Evolutionary conservation across 2,797 vertebrate species (phyloP), one percentile per base, ranked within the genome.

Genomic region (Lacerta viridis): DNA sequence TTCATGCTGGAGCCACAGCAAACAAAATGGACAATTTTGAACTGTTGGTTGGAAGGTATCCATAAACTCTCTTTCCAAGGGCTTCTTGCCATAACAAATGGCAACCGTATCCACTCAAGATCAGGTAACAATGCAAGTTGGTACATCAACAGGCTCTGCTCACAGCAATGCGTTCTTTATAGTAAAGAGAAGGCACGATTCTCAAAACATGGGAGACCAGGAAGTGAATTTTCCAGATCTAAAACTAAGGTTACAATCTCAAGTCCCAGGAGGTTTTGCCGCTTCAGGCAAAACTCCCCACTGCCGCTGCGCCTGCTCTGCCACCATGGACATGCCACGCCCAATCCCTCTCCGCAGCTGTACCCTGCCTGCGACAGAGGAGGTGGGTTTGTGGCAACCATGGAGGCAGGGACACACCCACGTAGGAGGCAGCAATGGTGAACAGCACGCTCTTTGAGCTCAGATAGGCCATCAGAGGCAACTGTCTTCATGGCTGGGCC

Each of bases 31-130:
- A 20, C 11, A 25, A 10, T 23, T 55, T 50, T 46, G 5, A n/a
- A 36, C 61, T 66, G 2, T 89, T 2, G 2, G 55, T 23, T 55
- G 17, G 71, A 88, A 89, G 64, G 93, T 66, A 84, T 76, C 83
- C 29, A 50, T 78, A 68, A 85, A 33, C 78, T 87, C 23, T 80
- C 59, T 33, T 15, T 7, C 55, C 2, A 90, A 96, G 93, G 92
- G 91, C 94, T 96, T 86, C 90, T 74, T 13, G 72, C 85, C 81
- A 85, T 82, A 59, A 43, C 29, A 68, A 80, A 91, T 86, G 89
- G 77, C 84, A 80, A 7, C 20, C 1, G 88, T 89, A 90, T 83
- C 90, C 68, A 76, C 74, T 69, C 61, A 76, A 23, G 75, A 10
- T 3, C 61, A 29, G 61, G 77, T 81, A 55, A 61, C 17, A 90